Conservation (phyloP, 2,113 vertebrate genomes). For the Fregata magnificens region DNA sequence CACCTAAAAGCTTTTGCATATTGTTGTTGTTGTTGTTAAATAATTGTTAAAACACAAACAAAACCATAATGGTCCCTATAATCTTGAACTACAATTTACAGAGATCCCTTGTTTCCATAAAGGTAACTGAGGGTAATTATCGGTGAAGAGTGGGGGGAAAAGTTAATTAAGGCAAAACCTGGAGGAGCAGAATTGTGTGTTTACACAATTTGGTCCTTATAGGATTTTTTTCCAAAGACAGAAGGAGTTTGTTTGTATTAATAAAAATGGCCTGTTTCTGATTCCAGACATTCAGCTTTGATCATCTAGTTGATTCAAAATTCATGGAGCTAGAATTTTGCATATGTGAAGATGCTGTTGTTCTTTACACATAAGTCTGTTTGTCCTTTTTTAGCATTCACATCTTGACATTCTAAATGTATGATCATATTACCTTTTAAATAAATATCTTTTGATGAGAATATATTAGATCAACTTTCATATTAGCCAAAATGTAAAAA, state of each 20-base stretch:
- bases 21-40: background rate
- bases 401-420: background rate
- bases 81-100: background rate
- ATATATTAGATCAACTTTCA: background rate
- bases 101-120: background rate
- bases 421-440: background rate
- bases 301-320: background rate
- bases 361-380: background rate
- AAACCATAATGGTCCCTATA: background rate
- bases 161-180: conserved; percentile 38
- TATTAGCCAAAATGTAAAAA: background rate
- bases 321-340: background rate
- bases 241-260: conserved; percentile 22
- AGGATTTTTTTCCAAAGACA: conserved; percentile 6
- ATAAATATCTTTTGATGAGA: background rate
- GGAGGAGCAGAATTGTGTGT: conserved; percentile 1
- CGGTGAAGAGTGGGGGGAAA: background rate
- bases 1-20: background rate
- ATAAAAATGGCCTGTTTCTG: background rate
- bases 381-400: background rate
- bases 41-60: background rate
- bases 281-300: background rate
- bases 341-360: background rate
- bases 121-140: background rate
- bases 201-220: background rate